Percentiles rank a stretch among this genome's conserved stretches.
These are phyloP conservation scores for Blastomussa wellsi DNA, from an alignment of 92 coral and sea anemone genomes.

Conservation along the genomic window DNA sequence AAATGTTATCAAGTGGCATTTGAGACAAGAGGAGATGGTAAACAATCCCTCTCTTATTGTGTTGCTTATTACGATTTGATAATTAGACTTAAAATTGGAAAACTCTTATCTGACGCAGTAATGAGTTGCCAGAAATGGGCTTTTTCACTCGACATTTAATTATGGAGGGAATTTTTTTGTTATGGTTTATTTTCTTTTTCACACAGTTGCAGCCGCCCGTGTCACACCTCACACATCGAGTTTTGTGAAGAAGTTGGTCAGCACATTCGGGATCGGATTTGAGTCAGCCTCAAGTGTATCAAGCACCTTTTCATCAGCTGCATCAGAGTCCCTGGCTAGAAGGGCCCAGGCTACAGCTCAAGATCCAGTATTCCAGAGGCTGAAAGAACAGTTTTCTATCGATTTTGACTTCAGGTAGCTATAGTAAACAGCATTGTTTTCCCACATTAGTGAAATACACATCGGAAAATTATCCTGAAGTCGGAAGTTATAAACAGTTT, in stretches of 20 bases:
- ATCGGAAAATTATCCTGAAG: neutral
- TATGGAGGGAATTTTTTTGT: neutral
- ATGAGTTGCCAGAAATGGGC: neutral
- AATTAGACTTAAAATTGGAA: neutral
- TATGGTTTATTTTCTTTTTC: slow-evolving; percentile 6
- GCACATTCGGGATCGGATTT: slow-evolving; percentile 98
- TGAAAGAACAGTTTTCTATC: slow-evolving; percentile 93
- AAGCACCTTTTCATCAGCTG: slow-evolving; percentile 89
- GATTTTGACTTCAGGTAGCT: slow-evolving; percentile 96
- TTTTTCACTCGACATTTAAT: neutral
- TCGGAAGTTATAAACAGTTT: neutral
- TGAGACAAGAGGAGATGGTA: slow-evolving; percentile 99
- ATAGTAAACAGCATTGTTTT: neutral
- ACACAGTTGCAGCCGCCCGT: slow-evolving; percentile 91
- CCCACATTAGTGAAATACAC: neutral
- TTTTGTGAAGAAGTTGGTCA: slow-evolving; percentile 96
- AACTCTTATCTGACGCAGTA: neutral
- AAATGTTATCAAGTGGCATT: slow-evolving; percentile 99
- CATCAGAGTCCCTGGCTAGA: slow-evolving; percentile 95
- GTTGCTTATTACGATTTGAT: neutral
- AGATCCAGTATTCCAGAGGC: slow-evolving; percentile 95
- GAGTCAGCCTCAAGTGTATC: slow-evolving; percentile 95
- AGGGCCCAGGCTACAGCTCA: slow-evolving; percentile 99
- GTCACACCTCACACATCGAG: slow-evolving; percentile 98
- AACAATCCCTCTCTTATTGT: neutral